Conservation (phyloP, 2,888 invertebrate genomes). For the Thera britannica region DNA sequence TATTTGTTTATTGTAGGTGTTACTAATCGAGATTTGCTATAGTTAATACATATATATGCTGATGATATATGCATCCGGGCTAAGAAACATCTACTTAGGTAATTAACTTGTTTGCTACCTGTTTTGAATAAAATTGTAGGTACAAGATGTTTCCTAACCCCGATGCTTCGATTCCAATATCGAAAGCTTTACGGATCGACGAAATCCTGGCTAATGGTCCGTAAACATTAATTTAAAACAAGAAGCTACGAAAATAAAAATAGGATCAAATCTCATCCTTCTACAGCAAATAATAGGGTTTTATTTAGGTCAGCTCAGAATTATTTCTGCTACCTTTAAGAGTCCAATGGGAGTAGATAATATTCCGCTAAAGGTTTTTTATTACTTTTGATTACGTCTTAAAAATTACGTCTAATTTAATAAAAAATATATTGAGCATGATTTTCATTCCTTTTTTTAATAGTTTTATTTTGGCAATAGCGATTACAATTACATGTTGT, state of each 20-base stretch:
- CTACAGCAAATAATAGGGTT: conserved; percentile 13
- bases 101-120: background rate
- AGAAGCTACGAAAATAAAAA: conserved; percentile 18
- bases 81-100: background rate
- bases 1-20: too few relatives aligned
- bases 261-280: conserved; percentile 12
- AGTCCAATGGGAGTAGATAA: background rate
- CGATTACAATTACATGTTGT: too few relatives aligned
- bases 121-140: conserved; percentile 2
- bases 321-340: background rate
- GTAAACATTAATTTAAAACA: conserved; percentile 28
- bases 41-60: too few relatives aligned
- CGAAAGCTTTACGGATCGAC: conserved; percentile 21
- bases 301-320: conserved; percentile 10
- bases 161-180: conserved; percentile 10
- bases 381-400: conserved; percentile 3
- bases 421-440: conserved; percentile 1
- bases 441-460: background rate
- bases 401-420: conserved; percentile 13
- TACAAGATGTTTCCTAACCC: conserved; percentile 15
- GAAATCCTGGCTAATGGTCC: conserved; percentile 25
- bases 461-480: background rate
- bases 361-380: conserved; percentile 7
- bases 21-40: too few relatives aligned
- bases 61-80: too few relatives aligned